Evolutionary conservation across 2,888 invertebrate genomes (phyloP), one percentile per base, ranked within the genome.

Genomic region (Temnothorax unifasciatus): DNA sequence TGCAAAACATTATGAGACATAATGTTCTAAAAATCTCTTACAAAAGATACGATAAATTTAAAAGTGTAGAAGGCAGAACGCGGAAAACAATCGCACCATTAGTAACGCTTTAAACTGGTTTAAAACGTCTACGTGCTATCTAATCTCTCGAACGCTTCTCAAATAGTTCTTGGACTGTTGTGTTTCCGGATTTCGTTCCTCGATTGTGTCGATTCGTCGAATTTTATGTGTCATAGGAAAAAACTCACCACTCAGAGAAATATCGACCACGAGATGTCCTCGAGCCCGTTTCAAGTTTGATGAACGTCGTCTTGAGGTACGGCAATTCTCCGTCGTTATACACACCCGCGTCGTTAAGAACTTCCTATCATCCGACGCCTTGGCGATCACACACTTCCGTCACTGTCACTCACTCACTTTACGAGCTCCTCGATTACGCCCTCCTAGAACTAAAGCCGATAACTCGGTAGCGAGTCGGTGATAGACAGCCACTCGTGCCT

Each of bases 281-380:
- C 66, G 82, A 90, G 87, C 82, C 83, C 87, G 88, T 86, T 86
- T 83, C 87, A 86, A 86, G 89, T 86, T 91, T 87, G 89, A 92
- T 81, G 87, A 89, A 41, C 61, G 73, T 59, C 73, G 59, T 29
- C 63, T 52, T 21, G 57, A 50, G 73, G 15, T n/a, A 57, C 52
- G 75, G 44, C 54, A 68, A 81, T 84, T 61, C 69, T 83, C 85
- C 75, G 38, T 38, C 47, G 52, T 75, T 59, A 71, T 57, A 63
- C 85, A 86, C 79, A 38, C 83, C 76, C 79, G 79, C 73, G 83
- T 68, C 76, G 89, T 85, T 83, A 64, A 73, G 50, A 74, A 82
- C 74, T 57, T 57, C 75, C 68, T 86, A 82, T 83, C 85, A 84
- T 76, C 52, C 64, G 54, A 38, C 63, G 71, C 71, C 68, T 18